These are phyloP conservation scores for Premnoplex brunnescens DNA, from an alignment of 2,797 vertebrate species.

Conservation along the genomic window DNA sequence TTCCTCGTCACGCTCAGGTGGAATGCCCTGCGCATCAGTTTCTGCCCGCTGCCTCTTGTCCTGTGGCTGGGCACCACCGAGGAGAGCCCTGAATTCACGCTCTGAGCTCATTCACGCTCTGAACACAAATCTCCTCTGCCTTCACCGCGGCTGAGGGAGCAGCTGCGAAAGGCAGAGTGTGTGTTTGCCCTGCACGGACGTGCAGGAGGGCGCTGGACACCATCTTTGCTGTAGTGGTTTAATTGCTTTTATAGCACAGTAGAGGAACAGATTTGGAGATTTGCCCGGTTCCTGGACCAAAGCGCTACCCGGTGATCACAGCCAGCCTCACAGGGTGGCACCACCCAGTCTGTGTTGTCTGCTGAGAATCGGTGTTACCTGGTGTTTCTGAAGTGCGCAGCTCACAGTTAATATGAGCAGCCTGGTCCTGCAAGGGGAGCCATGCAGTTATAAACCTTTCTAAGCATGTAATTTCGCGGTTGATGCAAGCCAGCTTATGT, in stretches of 20 bases:
- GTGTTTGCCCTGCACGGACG: neutral
- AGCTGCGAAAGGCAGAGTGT: neutral
- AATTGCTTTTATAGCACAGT: fast-evolving
- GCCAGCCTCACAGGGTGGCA: neutral
- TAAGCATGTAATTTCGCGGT: neutral
- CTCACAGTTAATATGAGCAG: fast-evolving
- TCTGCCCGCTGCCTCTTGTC: neutral
- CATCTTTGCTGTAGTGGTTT: neutral
- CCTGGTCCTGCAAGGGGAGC: neutral
- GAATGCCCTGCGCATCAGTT: neutral
- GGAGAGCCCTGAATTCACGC: neutral
- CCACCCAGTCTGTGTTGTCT: neutral
- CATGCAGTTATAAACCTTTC: neutral
- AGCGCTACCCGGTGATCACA: neutral
- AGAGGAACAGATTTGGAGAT: neutral
- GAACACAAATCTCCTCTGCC: neutral
- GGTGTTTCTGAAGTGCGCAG: fast-evolving
- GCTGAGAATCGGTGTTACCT: neutral
- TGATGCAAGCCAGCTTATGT: neutral
- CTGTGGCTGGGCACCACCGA: neutral
- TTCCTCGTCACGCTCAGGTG: neutral
- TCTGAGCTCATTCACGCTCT: neutral
- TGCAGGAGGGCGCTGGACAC: neutral
- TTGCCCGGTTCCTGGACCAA: neutral
- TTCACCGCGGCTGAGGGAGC: neutral